Percentiles rank a stretch among this genome's conserved stretches.
These are phyloP conservation scores for Periphyllus acericola DNA, from an alignment of 2,888 invertebrate genomes.

Conservation along the genomic window DNA sequence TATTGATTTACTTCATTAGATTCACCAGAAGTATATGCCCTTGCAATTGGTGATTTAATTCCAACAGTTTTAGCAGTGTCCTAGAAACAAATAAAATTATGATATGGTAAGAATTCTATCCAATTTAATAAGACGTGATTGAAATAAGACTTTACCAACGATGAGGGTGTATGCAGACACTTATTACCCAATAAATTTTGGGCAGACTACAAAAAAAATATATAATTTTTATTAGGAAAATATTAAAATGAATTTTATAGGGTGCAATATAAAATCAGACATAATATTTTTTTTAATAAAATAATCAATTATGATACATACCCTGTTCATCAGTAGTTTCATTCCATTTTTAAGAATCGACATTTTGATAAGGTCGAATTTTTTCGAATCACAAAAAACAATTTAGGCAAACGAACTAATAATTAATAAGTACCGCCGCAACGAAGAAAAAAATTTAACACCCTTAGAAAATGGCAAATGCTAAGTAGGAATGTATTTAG, in stretches of 20 bases:
- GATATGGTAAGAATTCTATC: not conserved
- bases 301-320: conserved; percentile 6
- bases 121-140: not conserved
- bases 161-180: conserved; percentile 47
- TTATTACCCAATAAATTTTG: conserved; percentile 46
- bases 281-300: not conserved
- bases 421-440: not conserved
- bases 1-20: conserved; percentile 26
- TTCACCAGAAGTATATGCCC: conserved; percentile 50
- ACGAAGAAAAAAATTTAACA: not conserved
- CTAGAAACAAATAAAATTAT: conserved; percentile 29
- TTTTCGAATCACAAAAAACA: not conserved
- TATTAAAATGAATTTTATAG: not conserved
- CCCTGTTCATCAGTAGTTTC: conserved; percentile 52
- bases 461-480: not conserved
- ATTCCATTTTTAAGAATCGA: conserved; percentile 59
- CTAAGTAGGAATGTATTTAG: not conserved
- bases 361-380: conserved; percentile 22
- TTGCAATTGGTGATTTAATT: conserved; percentile 30
- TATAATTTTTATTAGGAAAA: not conserved
- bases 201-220: conserved; percentile 27
- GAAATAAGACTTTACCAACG: conserved; percentile 13
- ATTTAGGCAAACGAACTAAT: not conserved
- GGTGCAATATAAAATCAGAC: not conserved
- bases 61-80: conserved; percentile 20